Evolutionary conservation across 2,797 vertebrate genomes (phyloP).

Genomic region (Malacoraja senta): DNA sequence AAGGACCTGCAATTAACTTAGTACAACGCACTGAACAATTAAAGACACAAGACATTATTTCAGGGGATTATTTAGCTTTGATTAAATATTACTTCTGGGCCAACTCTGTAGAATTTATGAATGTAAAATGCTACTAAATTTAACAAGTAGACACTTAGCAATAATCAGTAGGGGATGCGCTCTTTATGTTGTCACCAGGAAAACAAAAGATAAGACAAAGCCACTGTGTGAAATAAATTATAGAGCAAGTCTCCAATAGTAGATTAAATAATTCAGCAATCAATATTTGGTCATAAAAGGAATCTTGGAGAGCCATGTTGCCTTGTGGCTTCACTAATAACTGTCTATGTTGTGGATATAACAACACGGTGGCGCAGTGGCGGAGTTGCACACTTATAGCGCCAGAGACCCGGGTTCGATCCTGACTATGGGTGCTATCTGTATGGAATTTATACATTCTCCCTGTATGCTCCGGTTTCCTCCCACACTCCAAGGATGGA

Average conservation of each 20-base stretch:
- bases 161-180: background rate
- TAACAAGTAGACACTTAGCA: background rate
- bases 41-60: background rate
- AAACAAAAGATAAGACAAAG: background rate
- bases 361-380: background rate
- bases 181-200: background rate
- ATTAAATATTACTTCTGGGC: background rate
- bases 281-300: background rate
- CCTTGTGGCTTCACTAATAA: background rate
- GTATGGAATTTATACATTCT: too few relatives aligned
- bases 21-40: background rate
- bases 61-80: background rate
- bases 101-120: background rate
- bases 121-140: background rate
- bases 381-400: too few relatives aligned
- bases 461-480: too few relatives aligned
- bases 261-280: background rate
- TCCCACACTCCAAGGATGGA: too few relatives aligned
- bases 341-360: background rate
- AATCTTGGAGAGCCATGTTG: background rate
- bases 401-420: too few relatives aligned
- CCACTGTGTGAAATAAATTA: slow-evolving; percentile 17
- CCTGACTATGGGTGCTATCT: too few relatives aligned
- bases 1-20: background rate
- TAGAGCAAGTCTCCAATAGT: background rate